Evolutionary conservation across 2,888 invertebrate species (phyloP).

Genomic region (Nomada goodeniana): DNA sequence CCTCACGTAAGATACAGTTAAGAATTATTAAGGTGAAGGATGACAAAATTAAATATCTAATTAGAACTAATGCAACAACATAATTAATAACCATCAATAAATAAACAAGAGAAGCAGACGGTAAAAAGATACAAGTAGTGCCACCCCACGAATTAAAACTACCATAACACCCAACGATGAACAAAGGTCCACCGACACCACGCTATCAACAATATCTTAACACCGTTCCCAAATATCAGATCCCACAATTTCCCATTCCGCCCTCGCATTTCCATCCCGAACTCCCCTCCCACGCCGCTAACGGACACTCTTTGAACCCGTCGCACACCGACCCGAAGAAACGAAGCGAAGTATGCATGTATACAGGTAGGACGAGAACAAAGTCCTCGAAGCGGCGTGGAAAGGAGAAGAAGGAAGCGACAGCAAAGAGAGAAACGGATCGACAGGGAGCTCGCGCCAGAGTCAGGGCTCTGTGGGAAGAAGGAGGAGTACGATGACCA

Average conservation of each 20-base stretch:
- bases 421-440: constrained; percentile 48
- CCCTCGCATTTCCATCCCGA: constrained; percentile 14
- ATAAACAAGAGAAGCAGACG: no score
- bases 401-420: constrained; percentile 18
- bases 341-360: background rate
- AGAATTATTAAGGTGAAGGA: no score
- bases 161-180: no score
- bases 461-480: constrained; percentile 47
- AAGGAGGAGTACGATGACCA: constrained; percentile 48
- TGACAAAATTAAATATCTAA: no score
- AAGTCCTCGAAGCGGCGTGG: constrained; percentile 1
- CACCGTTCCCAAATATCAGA: background rate
- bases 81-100: no score
- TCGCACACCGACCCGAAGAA: constrained; percentile 24
- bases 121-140: no score
- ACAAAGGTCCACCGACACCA: background rate
- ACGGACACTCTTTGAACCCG: constrained; percentile 55
- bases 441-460: constrained; percentile 28
- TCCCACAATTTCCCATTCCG: constrained; percentile 17
- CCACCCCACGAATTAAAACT: no score
- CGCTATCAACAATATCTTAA: background rate
- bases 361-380: constrained; percentile 28
- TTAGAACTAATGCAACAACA: no score
- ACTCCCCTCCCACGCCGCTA: constrained; percentile 40
- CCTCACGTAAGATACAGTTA: no score